These are phyloP conservation scores for Acleris cristana DNA, from an alignment of 2,888 invertebrate species.

Conservation along the genomic window DNA sequence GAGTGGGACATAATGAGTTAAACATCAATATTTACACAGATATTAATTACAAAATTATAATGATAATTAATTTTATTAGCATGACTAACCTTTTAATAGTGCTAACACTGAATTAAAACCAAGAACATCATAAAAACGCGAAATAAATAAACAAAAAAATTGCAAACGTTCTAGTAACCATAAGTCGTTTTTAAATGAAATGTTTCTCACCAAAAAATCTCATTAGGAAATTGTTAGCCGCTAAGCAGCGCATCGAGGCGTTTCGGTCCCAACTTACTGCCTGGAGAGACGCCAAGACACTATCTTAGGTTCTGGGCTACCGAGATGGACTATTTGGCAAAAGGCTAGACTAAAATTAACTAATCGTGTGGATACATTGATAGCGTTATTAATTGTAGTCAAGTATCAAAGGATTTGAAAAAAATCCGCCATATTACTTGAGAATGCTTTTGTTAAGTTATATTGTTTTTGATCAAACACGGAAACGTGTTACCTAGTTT, in stretches of 20 bases:
- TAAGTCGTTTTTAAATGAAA: not conserved
- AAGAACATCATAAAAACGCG: too few relatives aligned
- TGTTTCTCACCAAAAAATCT: conserved; percentile 14
- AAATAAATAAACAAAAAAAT: too few relatives aligned
- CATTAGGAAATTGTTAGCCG: conserved; percentile 33
- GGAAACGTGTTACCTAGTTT: too few relatives aligned
- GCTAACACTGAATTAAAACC: too few relatives aligned
- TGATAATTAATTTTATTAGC: too few relatives aligned
- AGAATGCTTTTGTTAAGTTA: not conserved
- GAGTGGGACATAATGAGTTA: too few relatives aligned
- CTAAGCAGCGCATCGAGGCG: conserved; percentile 25
- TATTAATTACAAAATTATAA: too few relatives aligned
- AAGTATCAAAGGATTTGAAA: not conserved
- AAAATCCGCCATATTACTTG: not conserved
- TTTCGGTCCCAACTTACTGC: conserved; percentile 25
- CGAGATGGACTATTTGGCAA: conserved; percentile 35
- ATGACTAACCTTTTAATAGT: too few relatives aligned
- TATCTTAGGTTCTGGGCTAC: conserved; percentile 27
- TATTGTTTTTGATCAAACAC: too few relatives aligned
- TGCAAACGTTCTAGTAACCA: too few relatives aligned
- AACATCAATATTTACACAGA: too few relatives aligned
- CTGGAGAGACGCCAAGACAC: conserved; percentile 31
- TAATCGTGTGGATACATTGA: conserved; percentile 38
- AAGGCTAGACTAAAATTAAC: conserved; percentile 28
- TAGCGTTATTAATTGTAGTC: conserved; percentile 31